Evolutionary conservation across 2,888 invertebrate genomes (phyloP), one percentile per base, ranked within the genome.

Genomic region (Apamea crenata): DNA sequence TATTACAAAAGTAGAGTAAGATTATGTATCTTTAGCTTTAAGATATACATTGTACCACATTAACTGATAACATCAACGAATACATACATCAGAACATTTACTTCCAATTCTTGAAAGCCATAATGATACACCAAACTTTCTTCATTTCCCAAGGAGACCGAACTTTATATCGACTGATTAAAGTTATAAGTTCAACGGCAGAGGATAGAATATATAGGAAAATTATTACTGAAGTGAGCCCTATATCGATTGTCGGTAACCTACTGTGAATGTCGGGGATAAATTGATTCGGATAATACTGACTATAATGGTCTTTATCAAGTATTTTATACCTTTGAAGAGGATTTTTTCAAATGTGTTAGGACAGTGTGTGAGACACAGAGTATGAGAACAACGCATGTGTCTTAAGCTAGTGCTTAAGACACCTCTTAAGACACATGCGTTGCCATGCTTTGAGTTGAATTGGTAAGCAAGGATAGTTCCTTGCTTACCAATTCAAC

Each of bases 201-300:
- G 29, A 56, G 25, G 25, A 61, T 47, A n/a, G 18, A 65, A 32
- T 63, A 40, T 59, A 59, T 61, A 65, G 53, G 66, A 53, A 75
- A 77, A 56, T 77, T 40, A 56, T 84, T 50, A 59, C 36, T 21
- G 59, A 74, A 61, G 68, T 74, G 68, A 67, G 61, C 74, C 72
- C 47, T 75, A 86, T 79, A 86, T 79, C 74, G 86, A 86, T 86
- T 85, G 65, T 36, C 36, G 47, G 47, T 14, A 29, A 21, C 4
- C 6, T 18, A n/a, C 8, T 8, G n/a, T 74, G 44, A 75, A 85
- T 56, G 29, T 85, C 68, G 70, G 65, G 36, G 69, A 75, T 40
- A 70, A 79, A 85, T 82, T 85, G 53, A 68, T 74, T 86, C 47
- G 25, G 16, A 47, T 32, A 63, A 47, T 32, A 50, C n/a, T 3